phyloP scores from a whole-genome alignment of 2,797 vertebrate species.

The Pipistrellus nathusii region DNA sequence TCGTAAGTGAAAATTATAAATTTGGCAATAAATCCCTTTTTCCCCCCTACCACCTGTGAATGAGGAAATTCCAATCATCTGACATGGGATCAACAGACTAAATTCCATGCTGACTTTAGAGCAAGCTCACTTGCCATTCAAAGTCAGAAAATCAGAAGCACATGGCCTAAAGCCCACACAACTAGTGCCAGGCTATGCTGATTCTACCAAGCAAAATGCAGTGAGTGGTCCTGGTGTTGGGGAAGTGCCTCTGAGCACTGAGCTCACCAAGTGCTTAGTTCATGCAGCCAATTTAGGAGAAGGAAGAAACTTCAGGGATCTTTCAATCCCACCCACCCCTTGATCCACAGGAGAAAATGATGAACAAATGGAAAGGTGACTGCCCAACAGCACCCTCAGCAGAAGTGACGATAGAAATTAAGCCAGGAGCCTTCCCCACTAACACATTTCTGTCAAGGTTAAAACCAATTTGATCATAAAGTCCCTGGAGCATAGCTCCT shows the following conservation, averaged over 20 bases:
- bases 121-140: neutral
- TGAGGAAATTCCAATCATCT: neutral
- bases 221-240: fast-evolving
- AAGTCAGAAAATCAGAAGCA: neutral
- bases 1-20: neutral
- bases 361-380: neutral
- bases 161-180: fast-evolving
- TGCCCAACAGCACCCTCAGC: neutral
- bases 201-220: too few species aligned
- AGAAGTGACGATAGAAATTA: neutral
- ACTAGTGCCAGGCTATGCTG: fast-evolving
- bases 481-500: neutral
- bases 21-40: neutral
- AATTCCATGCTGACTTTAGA: neutral
- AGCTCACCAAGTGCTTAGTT: fast-evolving
- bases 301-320: neutral
- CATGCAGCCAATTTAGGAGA: neutral
- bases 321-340: neutral
- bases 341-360: neutral
- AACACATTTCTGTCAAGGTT: too few species aligned
- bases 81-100: neutral
- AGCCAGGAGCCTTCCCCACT: neutral
- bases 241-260: neutral
- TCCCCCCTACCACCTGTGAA: neutral
- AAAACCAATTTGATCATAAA: neutral